These are phyloP conservation scores for Neoaliturus tenellus DNA, from an alignment of 2,888 invertebrate genomes.

Conservation along the genomic window DNA sequence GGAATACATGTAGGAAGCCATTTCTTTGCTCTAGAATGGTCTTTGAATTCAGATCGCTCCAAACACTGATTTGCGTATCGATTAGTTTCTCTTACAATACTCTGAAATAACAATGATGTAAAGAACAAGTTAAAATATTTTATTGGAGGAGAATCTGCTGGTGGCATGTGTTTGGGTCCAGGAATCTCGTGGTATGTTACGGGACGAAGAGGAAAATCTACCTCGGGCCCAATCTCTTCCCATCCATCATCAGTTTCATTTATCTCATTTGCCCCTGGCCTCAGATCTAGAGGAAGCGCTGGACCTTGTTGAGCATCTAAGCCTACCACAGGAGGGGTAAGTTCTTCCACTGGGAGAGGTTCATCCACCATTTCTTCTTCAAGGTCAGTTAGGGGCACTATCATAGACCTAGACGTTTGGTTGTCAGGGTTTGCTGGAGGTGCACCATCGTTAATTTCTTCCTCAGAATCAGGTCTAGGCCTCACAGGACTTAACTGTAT, in stretches of 20 bases:
- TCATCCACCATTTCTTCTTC: not conserved
- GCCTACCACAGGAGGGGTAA: not conserved
- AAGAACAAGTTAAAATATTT: constrained; percentile 12
- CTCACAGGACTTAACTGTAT: not conserved
- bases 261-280: not conserved
- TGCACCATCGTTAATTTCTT: not conserved
- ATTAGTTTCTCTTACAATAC: constrained; percentile 10
- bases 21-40: no score
- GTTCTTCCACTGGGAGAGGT: not conserved
- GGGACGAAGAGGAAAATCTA: not conserved
- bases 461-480: not conserved
- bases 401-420: no score
- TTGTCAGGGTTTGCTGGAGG: no score
- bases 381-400: not conserved
- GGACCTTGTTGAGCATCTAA: not conserved
- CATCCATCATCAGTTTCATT: not conserved
- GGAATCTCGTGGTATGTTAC: constrained; percentile 11
- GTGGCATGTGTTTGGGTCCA: constrained; percentile 20
- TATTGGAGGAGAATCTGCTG: constrained; percentile 1
- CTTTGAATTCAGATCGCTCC: no score
- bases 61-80: constrained; percentile 11
- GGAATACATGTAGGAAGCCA: not conserved
- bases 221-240: constrained; percentile 5
- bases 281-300: not conserved
- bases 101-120: not conserved